A percentile compares a stretch with the other conserved stretches of the same genome.
Evolutionary conservation across 23 tunicate genomes (phyloP).

Genomic region (Clavelina lepadiformis): DNA sequence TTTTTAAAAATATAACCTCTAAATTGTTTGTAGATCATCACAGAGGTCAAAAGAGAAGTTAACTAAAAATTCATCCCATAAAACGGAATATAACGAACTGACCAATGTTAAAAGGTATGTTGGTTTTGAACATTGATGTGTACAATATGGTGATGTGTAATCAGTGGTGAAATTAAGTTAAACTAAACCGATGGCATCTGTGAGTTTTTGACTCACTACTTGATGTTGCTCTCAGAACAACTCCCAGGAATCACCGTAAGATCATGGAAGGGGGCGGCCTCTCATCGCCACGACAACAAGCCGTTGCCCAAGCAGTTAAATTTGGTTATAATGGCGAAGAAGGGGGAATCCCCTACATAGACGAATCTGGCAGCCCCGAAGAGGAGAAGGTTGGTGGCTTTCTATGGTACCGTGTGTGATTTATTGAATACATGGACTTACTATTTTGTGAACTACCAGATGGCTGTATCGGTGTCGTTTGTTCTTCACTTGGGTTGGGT

Average conservation of each 20-base stretch:
- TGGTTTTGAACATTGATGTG: neutral
- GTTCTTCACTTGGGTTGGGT: no score
- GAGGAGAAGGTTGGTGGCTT: constrained; percentile 33
- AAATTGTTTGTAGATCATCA: neutral
- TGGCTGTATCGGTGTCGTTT: no score
- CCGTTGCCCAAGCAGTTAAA: constrained; percentile 77
- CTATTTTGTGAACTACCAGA: no score
- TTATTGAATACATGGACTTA: no score
- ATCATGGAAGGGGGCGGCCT: constrained; percentile 2
- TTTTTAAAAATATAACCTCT: neutral
- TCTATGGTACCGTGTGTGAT: no score
- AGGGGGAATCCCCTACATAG: constrained; percentile 65
- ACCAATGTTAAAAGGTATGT: constrained; percentile 12
- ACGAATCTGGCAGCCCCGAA: constrained; percentile 45
- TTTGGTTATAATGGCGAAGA: constrained; percentile 43
- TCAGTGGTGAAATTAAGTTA: no score
- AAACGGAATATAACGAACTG: constrained; percentile 9
- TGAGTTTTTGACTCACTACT: neutral
- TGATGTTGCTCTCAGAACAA: neutral
- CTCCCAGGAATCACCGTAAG: neutral
- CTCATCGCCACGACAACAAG: constrained; percentile 65
- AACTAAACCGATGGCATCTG: no score
- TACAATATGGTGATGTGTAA: no score
- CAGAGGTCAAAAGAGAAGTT: constrained; percentile 8
- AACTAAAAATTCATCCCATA: no score